A percentile compares a stretch with the other conserved stretches of the same genome.
Evolutionary conservation across 2,888 invertebrate species (phyloP).

Genomic region (Caenorhabditis virilis): DNA sequence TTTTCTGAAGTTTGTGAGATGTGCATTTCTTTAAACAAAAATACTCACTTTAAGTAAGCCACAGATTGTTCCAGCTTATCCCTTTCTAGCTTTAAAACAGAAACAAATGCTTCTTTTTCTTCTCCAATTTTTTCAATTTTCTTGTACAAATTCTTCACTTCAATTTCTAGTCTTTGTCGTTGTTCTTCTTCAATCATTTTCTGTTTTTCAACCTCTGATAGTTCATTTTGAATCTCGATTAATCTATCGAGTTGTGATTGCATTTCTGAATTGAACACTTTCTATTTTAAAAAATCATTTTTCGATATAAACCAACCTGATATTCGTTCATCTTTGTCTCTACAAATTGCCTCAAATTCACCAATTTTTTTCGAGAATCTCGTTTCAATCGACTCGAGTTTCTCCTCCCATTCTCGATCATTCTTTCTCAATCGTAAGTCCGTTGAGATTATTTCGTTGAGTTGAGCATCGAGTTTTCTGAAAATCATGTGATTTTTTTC

Average conservation of each 20-base stretch:
- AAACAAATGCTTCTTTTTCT: neutral
- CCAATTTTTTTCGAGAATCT: conserved; percentile 9
- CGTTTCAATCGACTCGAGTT: conserved; percentile 4
- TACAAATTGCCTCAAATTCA: conserved; percentile 15
- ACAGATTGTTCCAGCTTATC: conserved; percentile 4
- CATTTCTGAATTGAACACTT: neutral
- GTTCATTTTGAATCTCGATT: conserved; percentile 3
- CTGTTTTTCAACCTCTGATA: conserved; percentile 9
- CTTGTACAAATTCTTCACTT: conserved; percentile 16
- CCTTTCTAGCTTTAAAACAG: neutral
- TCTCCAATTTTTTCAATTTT: conserved; percentile 17
- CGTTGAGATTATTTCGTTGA: conserved; percentile 12
- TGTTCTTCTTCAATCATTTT: conserved; percentile 26
- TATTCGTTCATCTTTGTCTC: conserved; percentile 13
- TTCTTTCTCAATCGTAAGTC: conserved; percentile 15
- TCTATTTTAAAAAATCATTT: neutral
- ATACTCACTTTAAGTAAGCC: neutral
- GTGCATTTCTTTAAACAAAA: neutral
- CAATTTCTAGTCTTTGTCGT: conserved; percentile 14
- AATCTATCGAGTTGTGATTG: neutral
- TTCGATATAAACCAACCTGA: conserved; percentile 9
- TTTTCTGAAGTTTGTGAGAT: conserved; percentile 14
- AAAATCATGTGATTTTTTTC: neutral
- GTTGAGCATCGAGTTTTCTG: conserved; percentile 12
- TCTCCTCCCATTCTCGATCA: conserved; percentile 12